Percentiles rank a stretch among this genome's conserved stretches.
Conservation (phyloP, 2,797 vertebrate genomes). For the Rhinella marina region DNA sequence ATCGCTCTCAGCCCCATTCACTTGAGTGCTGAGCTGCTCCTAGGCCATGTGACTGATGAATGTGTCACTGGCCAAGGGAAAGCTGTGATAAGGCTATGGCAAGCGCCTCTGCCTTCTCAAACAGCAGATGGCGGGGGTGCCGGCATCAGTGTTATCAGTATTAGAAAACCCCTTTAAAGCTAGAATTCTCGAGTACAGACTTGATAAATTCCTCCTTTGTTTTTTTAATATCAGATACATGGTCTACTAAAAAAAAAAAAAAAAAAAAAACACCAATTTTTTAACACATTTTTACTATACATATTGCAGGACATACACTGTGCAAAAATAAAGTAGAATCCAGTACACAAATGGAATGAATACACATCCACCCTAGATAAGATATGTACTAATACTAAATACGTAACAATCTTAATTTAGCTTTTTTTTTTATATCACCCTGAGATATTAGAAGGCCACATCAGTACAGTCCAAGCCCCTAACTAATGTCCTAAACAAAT, state of each 20-base stretch:
- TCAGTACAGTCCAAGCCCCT: background rate
- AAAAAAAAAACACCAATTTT: background rate
- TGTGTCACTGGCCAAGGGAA: too few relatives aligned
- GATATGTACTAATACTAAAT: background rate
- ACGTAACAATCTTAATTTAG: background rate
- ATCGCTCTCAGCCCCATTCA: too few relatives aligned
- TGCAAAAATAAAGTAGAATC: slow-evolving; percentile 25
- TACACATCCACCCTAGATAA: background rate
- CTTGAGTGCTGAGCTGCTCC: too few relatives aligned
- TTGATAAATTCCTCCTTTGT: too few relatives aligned
- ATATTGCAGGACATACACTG: background rate
- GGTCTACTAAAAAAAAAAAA: background rate
- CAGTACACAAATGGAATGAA: slow-evolving; percentile 13
- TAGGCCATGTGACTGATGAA: too few relatives aligned
- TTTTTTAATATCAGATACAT: background rate
- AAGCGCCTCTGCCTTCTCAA: too few relatives aligned
- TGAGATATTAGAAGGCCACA: background rate
- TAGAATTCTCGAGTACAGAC: too few relatives aligned
- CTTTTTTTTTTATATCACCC: background rate
- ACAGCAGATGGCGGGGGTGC: too few relatives aligned
- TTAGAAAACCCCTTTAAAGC: too few relatives aligned
- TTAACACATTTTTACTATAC: background rate
- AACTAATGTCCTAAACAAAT: background rate
- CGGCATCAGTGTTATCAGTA: too few relatives aligned
- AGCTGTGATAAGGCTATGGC: too few relatives aligned